A percentile compares a stretch with the other conserved stretches of the same genome.
phyloP scores from a whole-genome alignment of 2,888 invertebrate genomes.

The Microchrysa polita region DNA sequence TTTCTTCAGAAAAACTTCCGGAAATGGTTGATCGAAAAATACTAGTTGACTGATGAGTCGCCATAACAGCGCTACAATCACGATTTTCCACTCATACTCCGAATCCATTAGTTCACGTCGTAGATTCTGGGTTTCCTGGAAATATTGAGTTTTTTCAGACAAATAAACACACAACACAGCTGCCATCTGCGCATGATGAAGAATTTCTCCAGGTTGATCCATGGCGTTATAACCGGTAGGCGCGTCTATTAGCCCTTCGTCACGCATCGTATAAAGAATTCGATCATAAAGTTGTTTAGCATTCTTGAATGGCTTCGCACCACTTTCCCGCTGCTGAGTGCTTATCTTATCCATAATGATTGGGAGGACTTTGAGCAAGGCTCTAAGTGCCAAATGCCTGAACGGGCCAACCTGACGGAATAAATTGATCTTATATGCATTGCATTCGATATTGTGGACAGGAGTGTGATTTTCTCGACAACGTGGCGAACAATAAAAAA shows the following conservation, averaged over 20 bases:
- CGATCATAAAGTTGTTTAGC: constrained; percentile 24
- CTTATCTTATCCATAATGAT: constrained; percentile 27
- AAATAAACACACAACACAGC: constrained; percentile 74
- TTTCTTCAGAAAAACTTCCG: no score
- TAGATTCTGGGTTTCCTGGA: constrained; percentile 65
- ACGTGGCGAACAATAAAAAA: constrained; percentile 73
- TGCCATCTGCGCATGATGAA: constrained; percentile 72
- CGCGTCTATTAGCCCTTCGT: constrained; percentile 75
- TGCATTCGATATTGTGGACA: constrained; percentile 80
- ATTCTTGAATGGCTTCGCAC: background rate
- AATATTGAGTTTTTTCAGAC: constrained; percentile 72
- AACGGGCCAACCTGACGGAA: constrained; percentile 76
- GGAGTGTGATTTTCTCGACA: constrained; percentile 69
- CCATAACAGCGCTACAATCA: constrained; percentile 74
- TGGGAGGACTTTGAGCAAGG: constrained; percentile 68
- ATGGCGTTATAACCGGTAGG: constrained; percentile 73
- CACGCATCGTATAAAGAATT: constrained; percentile 61
- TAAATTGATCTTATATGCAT: constrained; percentile 70
- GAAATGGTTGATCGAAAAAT: no score
- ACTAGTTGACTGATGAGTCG: constrained; percentile 83
- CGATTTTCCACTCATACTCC: constrained; percentile 61
- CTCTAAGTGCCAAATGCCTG: constrained; percentile 79
- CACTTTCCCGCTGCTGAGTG: background rate
- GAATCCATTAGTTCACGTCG: constrained; percentile 56
- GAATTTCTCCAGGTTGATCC: constrained; percentile 66